phyloP scores from a whole-genome alignment of 2,888 invertebrate genomes.

The Eurois occulta region DNA sequence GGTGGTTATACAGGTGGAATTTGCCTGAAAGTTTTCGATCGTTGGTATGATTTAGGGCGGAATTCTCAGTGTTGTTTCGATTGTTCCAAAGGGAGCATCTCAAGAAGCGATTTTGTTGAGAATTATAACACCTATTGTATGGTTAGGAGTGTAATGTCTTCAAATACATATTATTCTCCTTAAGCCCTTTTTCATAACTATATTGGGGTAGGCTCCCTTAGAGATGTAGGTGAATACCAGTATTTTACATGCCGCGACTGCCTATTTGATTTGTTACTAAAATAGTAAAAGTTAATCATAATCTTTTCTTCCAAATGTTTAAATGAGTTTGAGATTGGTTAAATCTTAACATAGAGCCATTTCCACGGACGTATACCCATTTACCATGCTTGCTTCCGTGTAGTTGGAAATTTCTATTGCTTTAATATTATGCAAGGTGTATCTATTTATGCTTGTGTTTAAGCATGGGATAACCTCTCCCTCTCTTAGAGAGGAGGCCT shows the following conservation, averaged over 20 bases:
- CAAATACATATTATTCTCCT: not conserved
- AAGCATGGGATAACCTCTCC: not conserved
- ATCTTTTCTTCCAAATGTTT: no score
- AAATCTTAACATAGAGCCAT: no score
- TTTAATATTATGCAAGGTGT: not conserved
- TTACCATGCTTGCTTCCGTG: not conserved
- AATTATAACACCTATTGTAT: not conserved
- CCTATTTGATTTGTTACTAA: not conserved
- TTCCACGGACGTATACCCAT: not conserved
- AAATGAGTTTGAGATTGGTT: no score
- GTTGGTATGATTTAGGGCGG: constrained; percentile 6
- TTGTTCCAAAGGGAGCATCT: not conserved
- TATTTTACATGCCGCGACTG: not conserved
- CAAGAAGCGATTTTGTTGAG: not conserved
- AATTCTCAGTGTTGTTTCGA: constrained; percentile 23
- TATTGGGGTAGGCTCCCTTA: not conserved
- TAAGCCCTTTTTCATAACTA: not conserved
- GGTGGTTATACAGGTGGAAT: not conserved
- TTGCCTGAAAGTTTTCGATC: constrained; percentile 6
- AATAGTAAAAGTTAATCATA: no score
- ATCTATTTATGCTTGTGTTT: not conserved
- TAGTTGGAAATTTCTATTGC: no score
- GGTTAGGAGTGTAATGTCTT: not conserved
- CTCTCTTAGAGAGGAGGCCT: not conserved
- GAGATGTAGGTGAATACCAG: not conserved